These are phyloP conservation scores for Acronicta leporina DNA, from an alignment of 2,888 invertebrate species.

Conservation along the genomic window DNA sequence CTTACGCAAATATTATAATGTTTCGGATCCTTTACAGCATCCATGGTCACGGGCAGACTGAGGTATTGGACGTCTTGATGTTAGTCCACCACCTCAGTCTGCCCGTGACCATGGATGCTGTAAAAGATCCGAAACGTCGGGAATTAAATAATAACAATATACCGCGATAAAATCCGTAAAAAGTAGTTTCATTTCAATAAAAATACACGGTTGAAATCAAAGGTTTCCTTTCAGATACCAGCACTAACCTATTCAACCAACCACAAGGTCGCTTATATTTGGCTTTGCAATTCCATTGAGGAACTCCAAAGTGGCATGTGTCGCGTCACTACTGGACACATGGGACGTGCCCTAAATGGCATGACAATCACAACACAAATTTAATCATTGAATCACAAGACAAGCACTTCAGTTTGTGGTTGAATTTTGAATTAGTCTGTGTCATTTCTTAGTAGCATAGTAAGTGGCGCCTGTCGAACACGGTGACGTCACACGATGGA, in stretches of 20 bases:
- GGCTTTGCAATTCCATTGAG: constrained; percentile 23
- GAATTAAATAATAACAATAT: no score
- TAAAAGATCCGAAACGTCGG: no score
- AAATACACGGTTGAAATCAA: no score
- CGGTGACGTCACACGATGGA: background rate
- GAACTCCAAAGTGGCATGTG: constrained; percentile 33
- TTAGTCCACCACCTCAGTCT: no score
- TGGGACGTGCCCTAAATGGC: constrained; percentile 33
- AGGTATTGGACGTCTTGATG: no score
- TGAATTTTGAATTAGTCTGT: constrained; percentile 15
- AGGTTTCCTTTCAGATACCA: background rate
- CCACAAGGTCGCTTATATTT: constrained; percentile 15
- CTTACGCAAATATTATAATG: no score
- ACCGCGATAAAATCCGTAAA: no score
- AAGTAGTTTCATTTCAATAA: no score
- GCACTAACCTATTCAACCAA: background rate
- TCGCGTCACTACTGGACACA: constrained; percentile 36
- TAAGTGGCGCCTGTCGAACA: background rate
- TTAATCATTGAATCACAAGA: constrained; percentile 24
- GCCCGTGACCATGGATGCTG: no score
- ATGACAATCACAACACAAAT: constrained; percentile 25
- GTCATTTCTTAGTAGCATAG: constrained; percentile 15
- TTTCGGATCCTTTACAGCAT: no score
- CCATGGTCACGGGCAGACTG: no score
- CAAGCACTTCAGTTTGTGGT: constrained; percentile 8